Conservation (phyloP, 2,888 invertebrate genomes). For the Eledona agricola region DNA sequence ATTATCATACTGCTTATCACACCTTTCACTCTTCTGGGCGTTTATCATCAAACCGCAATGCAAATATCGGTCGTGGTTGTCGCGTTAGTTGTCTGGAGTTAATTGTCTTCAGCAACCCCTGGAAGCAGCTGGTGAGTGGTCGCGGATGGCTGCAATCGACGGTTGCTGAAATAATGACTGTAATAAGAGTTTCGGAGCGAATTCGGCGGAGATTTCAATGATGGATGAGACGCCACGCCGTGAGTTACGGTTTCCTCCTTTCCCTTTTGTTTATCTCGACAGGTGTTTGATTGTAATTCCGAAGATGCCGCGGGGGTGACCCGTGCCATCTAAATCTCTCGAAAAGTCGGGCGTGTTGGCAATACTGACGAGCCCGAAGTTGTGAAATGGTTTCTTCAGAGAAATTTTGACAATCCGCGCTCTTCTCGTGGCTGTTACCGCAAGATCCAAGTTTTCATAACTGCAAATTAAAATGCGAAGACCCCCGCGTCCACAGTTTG, state of each 20-base stretch:
- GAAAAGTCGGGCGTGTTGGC: conserved; percentile 5
- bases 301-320: too few relatives aligned
- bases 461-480: too few relatives aligned
- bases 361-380: background rate
- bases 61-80: too few relatives aligned
- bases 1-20: conserved; percentile 4
- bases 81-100: too few relatives aligned
- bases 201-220: background rate
- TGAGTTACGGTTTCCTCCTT: conserved; percentile 2
- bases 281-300: conserved; percentile 10
- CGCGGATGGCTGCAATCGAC: too few relatives aligned
- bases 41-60: too few relatives aligned
- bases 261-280: conserved; percentile 4
- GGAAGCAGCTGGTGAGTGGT: too few relatives aligned
- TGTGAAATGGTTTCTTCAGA: conserved; percentile 11
- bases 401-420: conserved; percentile 9
- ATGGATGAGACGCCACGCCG: background rate
- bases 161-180: too few relatives aligned
- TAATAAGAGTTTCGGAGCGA: conserved; percentile 1
- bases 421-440: background rate
- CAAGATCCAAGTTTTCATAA: too few relatives aligned
- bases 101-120: too few relatives aligned
- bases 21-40: conserved; percentile 19
- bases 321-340: too few relatives aligned
- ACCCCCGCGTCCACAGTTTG: too few relatives aligned